These are phyloP conservation scores for Eupithecia centaureata DNA, from an alignment of 2,888 invertebrate species.

Conservation along the genomic window DNA sequence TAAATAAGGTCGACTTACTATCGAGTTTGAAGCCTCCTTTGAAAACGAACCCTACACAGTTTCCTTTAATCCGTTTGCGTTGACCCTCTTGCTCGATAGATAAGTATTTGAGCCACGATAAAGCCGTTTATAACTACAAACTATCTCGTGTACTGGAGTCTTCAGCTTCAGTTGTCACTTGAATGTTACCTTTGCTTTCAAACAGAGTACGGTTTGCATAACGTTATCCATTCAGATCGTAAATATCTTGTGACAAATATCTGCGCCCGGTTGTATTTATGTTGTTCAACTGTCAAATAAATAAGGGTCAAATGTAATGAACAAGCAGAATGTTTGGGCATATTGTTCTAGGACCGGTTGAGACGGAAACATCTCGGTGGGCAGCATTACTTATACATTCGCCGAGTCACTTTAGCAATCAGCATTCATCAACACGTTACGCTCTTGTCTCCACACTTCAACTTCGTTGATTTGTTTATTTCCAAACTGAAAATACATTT, in stretches of 20 bases:
- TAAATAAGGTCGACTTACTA: too few species aligned
- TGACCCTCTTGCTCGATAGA: constrained; percentile 28
- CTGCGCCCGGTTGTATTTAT: constrained; percentile 25
- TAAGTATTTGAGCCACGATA: constrained; percentile 32
- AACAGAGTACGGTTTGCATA: constrained; percentile 28
- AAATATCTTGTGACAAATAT: constrained; percentile 32
- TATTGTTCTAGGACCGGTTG: constrained; percentile 81
- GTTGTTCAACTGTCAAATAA: constrained; percentile 35
- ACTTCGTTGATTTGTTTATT: constrained; percentile 76
- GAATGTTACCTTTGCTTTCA: constrained; percentile 20
- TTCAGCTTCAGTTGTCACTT: constrained; percentile 17
- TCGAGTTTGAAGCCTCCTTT: too few species aligned
- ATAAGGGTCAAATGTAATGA: constrained; percentile 56
- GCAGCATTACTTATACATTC: constrained; percentile 81
- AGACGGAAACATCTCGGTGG: constrained; percentile 76
- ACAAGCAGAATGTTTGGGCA: constrained; percentile 74
- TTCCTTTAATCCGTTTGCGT: constrained; percentile 41
- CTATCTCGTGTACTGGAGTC: constrained; percentile 21
- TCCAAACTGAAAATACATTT: constrained; percentile 67
- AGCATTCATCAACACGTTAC: constrained; percentile 81
- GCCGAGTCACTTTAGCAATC: constrained; percentile 81
- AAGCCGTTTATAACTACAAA: constrained; percentile 15
- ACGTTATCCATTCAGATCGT: constrained; percentile 25
- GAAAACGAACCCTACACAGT: too few species aligned
- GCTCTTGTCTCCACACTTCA: constrained; percentile 70